Conservation (phyloP, 2,113 vertebrate genomes). For the Crypturellus undulatus region DNA sequence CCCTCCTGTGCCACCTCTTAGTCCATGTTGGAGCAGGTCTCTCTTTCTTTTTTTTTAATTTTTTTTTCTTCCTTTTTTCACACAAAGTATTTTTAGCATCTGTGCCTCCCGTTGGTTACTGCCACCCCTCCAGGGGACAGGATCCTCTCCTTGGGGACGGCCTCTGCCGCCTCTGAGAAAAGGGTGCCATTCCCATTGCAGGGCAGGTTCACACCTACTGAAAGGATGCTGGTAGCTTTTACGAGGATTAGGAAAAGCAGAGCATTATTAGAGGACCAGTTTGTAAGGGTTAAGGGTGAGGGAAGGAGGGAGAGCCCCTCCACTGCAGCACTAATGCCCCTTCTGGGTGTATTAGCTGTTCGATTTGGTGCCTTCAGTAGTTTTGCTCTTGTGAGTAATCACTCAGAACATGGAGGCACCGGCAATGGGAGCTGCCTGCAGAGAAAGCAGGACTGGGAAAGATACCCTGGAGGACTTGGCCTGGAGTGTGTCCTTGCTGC, state of each 20-base stretch:
- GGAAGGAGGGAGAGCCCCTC: not conserved
- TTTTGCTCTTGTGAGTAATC: not conserved
- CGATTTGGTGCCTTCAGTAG: not conserved
- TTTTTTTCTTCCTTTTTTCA: not conserved
- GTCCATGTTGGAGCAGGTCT: no score
- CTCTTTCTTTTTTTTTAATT: not conserved
- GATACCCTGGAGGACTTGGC: constrained; percentile 20
- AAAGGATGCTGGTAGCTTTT: not conserved
- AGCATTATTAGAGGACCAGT: constrained; percentile 30
- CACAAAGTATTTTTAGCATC: not conserved
- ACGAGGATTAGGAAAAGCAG: constrained; percentile 21
- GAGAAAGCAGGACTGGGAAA: not conserved
- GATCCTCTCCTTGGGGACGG: not conserved
- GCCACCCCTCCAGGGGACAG: not conserved
- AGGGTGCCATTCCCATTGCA: not conserved
- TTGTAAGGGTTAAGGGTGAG: not conserved
- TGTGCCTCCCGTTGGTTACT: not conserved
- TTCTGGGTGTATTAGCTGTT: constrained; percentile 2
- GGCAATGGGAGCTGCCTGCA: not conserved
- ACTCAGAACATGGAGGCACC: not conserved
- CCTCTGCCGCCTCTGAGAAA: not conserved
- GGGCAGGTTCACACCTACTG: constrained; percentile 27
- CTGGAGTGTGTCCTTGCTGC: constrained; percentile 55
- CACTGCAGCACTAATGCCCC: not conserved
- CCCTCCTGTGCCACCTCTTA: no score